These are phyloP conservation scores for Ptychoptera contaminata DNA, from an alignment of 2,888 invertebrate species.

Conservation along the genomic window DNA sequence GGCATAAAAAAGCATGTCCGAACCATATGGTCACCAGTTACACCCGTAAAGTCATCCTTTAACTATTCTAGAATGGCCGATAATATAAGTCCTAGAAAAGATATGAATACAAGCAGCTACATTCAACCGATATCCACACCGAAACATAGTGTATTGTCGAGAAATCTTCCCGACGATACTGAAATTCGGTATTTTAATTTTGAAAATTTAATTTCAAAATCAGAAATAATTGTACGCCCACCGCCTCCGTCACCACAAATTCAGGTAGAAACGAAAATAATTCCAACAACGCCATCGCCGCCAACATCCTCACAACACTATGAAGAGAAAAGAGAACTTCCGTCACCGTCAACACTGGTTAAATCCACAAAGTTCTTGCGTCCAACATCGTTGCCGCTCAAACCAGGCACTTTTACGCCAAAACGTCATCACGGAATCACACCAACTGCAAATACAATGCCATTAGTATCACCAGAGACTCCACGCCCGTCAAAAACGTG, in stretches of 20 bases:
- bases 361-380: conserved; percentile 48
- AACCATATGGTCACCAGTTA: conserved; percentile 1
- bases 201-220: conserved; percentile 26
- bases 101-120: not conserved
- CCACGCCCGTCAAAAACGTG: conserved; percentile 80
- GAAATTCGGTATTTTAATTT: conserved; percentile 35
- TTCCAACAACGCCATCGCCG: conserved; percentile 9
- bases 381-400: conserved; percentile 67
- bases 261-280: conserved; percentile 19
- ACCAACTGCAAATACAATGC: conserved; percentile 65
- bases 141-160: conserved; percentile 20
- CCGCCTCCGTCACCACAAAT: conserved; percentile 4
- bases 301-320: conserved; percentile 2
- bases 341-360: conserved; percentile 16
- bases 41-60: conserved; percentile 21
- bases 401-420: conserved; percentile 67
- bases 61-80: conserved; percentile 30
- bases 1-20: too few relatives aligned
- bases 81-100: conserved; percentile 23
- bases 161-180: conserved; percentile 3
- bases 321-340: conserved; percentile 6
- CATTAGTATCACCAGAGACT: conserved; percentile 80
- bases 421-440: conserved; percentile 71
- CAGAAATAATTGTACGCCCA: conserved; percentile 4
- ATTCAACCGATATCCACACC: conserved; percentile 12